Evolutionary conservation across 1,140 invertebrate genomes (phyloP), one percentile per base, ranked within the genome.

Genomic region (Drosophila erecta): DNA sequence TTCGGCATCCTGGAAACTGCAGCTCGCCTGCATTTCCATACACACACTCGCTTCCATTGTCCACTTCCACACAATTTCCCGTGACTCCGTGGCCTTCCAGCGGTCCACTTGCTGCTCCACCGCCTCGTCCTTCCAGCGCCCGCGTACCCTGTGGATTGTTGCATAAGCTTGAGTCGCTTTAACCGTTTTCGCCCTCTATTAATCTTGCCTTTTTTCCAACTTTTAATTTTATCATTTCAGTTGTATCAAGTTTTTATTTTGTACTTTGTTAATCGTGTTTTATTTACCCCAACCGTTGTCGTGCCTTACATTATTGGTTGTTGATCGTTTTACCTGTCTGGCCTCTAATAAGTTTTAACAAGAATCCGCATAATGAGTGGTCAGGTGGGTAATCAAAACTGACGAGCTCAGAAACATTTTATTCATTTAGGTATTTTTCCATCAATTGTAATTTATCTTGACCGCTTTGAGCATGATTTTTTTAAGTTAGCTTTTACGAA

Each of bases 41-140:
- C 38, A 38, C 50, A 55, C 59, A 47, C 38, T 85, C 40, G 1
- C 15, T 86, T 64, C 58, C 69, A 70, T 35, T 59, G 72, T 59
- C 57, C 47, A 78, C 17, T 60, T 20, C 41, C 41, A 44, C 3
- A 44, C 10, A 47, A 43, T 53, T 87, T 86, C 79, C 83, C 81
- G 38, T 81, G 75, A 76, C 72, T 67, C 58, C 60, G 38, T 55
- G 79, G 55, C 74, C 75, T 70, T 70, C 66, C 66, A 70, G 83
- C 71, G 79, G 83, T 79, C 79, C 83, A 87, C 79, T 87, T 79
- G 83, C 83, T 86, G 83, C 83, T 81, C 80, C 61, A 79, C 79
- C 70, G 50, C 38, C 46, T 57, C 35, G 27, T 47, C 57, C 75
- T 89, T 86, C 84, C 83, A 86, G 75, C 71, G 71, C 78, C 83